Conservation (phyloP, 92 coral and sea anemone species). For the Palythoa heliodiscus region DNA sequence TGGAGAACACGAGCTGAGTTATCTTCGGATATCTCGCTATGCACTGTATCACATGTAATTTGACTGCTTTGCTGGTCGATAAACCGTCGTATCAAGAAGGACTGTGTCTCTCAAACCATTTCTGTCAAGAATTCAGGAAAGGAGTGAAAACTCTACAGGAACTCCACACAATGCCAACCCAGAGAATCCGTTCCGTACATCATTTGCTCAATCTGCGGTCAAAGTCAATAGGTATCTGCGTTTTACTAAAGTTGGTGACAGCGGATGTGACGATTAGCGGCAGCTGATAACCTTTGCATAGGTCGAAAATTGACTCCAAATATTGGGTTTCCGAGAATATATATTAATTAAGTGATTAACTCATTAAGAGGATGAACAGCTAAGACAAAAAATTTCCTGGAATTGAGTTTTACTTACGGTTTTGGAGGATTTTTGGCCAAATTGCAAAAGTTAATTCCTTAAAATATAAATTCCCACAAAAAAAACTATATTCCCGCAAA, state of each 20-base stretch:
- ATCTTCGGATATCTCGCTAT: background rate
- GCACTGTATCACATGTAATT: background rate
- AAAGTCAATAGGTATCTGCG: conserved; percentile 9
- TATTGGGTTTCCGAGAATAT: too few relatives aligned
- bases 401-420: too few relatives aligned
- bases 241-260: conserved; percentile 3
- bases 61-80: background rate
- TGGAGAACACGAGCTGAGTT: background rate
- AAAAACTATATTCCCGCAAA: too few relatives aligned
- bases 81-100: background rate
- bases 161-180: background rate
- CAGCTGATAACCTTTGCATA: conserved; percentile 23
- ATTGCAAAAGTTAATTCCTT: too few relatives aligned
- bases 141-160: background rate
- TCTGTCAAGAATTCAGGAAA: background rate
- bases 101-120: conserved; percentile 6
- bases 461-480: too few relatives aligned
- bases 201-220: background rate
- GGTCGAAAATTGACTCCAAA: too few relatives aligned
- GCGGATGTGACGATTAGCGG: conserved; percentile 36
- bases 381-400: too few relatives aligned
- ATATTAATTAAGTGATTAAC: too few relatives aligned
- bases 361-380: too few relatives aligned
- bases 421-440: too few relatives aligned
- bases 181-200: background rate